Evolutionary conservation across 2,797 vertebrate species (phyloP).

Genomic region (Myotis pilosus): DNA sequence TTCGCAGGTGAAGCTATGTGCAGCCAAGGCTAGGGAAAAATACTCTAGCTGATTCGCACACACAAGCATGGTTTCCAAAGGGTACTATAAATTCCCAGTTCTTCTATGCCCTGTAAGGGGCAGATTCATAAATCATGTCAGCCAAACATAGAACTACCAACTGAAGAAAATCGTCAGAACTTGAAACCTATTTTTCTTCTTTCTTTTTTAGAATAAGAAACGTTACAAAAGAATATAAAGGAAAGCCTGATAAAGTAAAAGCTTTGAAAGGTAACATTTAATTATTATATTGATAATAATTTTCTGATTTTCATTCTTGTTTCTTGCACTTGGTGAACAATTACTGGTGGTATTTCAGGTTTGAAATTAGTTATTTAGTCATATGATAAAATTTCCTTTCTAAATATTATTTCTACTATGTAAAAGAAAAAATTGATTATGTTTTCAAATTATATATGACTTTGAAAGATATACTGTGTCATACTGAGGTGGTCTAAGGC

Average conservation of each 20-base stretch:
- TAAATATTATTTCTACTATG: neutral
- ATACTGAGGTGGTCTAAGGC: neutral
- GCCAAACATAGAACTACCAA: neutral
- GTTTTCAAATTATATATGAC: neutral
- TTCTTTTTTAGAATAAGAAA: conserved; percentile 86
- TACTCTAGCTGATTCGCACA: neutral
- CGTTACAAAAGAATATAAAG: conserved; percentile 89
- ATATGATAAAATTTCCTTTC: neutral
- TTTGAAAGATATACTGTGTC: neutral
- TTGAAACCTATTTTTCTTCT: neutral
- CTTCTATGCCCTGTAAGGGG: neutral
- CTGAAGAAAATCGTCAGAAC: neutral
- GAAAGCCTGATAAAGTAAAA: conserved; percentile 86
- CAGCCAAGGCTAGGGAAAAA: neutral
- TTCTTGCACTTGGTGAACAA: neutral
- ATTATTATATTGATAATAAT: neutral
- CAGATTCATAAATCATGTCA: neutral
- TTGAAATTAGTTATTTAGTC: neutral
- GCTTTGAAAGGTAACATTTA: conserved; percentile 88
- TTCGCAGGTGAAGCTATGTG: neutral
- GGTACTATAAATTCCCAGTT: neutral
- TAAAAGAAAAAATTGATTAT: neutral
- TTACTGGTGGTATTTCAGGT: neutral
- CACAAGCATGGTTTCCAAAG: neutral
- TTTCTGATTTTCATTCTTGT: neutral